A percentile compares a stretch with the other conserved stretches of the same genome.
Conservation (phyloP, 2,888 invertebrate species). For the Trichogramma evanescens region DNA sequence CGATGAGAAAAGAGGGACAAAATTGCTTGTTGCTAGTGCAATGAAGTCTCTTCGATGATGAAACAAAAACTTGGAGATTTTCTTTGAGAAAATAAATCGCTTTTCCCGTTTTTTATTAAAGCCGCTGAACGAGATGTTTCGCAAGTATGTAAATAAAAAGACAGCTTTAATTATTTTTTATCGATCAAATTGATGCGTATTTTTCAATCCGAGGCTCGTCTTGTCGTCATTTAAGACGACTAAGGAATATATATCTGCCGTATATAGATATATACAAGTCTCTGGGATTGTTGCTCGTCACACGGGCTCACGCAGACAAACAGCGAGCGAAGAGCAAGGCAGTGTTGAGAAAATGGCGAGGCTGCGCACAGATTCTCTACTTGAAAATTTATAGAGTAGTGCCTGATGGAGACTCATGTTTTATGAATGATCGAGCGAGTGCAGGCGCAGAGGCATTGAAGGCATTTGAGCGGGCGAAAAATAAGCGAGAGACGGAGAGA, state of each 20-base stretch:
- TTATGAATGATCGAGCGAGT: constrained; percentile 34
- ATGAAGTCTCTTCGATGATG: too few relatives aligned
- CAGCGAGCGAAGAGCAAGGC: constrained; percentile 25
- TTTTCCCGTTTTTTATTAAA: background rate
- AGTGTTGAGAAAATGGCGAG: constrained; percentile 28
- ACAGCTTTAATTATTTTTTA: constrained; percentile 33
- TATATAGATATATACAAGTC: too few relatives aligned
- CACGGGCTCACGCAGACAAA: background rate
- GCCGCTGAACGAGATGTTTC: too few relatives aligned
- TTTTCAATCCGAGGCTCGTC: too few relatives aligned
- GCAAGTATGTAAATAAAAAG: too few relatives aligned
- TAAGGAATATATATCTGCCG: too few relatives aligned
- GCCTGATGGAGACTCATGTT: constrained; percentile 39
- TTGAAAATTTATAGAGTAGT: constrained; percentile 38
- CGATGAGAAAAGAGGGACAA: too few relatives aligned
- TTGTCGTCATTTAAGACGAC: too few relatives aligned
- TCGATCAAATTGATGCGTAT: constrained; percentile 25
- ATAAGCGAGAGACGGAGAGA: constrained; percentile 6
- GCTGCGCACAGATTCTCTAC: constrained; percentile 24
- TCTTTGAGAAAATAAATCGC: constrained; percentile 10
- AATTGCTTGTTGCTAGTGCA: too few relatives aligned
- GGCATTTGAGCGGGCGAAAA: constrained; percentile 8
- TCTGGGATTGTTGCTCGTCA: too few relatives aligned
- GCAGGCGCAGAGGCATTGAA: constrained; percentile 6
- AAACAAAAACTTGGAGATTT: constrained; percentile 1